Base-by-base conservation (phyloP, 1,140 invertebrate genomes). In the Cydia strobilella region DNA sequence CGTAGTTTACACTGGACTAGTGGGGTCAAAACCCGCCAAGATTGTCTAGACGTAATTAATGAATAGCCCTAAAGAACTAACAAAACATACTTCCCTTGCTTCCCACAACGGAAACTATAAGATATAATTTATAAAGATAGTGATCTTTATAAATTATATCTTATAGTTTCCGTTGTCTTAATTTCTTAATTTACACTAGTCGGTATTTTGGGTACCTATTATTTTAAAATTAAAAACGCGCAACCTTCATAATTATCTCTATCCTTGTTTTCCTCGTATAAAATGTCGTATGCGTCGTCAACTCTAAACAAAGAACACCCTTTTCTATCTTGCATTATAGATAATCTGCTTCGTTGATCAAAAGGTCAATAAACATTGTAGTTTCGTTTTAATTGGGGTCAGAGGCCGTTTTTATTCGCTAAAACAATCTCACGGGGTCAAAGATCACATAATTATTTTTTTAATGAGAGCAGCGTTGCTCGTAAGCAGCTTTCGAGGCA, bases 371-470 rank as follows among this genome's bases (percentile, higher is more conserved):
- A 35, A 59, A 35, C 65, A 35, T 69, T 18, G 23, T 18, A 42
- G 7, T 18, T n/a, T n/a, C 15, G 10, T 66, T 69, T 18, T 69
- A 69, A 69, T 69, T 69, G 31, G n/a, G 25, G 31, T 42, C 31
- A 69, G 31, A 35, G n/a, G 65, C 12, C 63, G 18, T 35, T 35
- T 35, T 35, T 35, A 69, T 69, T 39, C 27, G 27, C 65, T 18
- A 39, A 31, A 54, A 59, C 18, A 69, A 35, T 69, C 65, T 69
- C 65, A 69, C 27, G 65, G 31, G 35, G 65, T 69, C 18, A 69
- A 69, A 69, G 65, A n/a, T 69, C 65, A 69, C 31, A 18, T 69
- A 39, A 69, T 69, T 69, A 69, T 39, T 31, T 9, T 42, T 69
- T 35, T 35, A 69, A 69, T 69, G 27, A 42, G 48, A 51, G 48